Conservation (phyloP, 2,888 invertebrate genomes). For the Andrena bicolor region DNA sequence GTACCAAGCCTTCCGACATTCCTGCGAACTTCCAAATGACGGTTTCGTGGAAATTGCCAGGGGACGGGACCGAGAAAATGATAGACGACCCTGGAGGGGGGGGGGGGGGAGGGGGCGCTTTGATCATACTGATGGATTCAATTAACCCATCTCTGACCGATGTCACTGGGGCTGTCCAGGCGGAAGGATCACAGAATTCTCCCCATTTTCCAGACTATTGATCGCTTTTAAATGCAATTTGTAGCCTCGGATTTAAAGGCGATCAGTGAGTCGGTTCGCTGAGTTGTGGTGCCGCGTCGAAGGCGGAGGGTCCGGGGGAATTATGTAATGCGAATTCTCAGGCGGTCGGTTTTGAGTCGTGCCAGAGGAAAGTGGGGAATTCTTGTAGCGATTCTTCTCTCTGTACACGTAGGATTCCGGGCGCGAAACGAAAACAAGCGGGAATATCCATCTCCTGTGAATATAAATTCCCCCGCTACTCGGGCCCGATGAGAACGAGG, state of each 20-base stretch:
- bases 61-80: background rate
- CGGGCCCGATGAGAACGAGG: background rate
- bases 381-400: background rate
- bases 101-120: background rate
- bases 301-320: slow-evolving; percentile 18
- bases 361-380: background rate
- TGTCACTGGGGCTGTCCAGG: too few relatives aligned
- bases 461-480: slow-evolving; percentile 24
- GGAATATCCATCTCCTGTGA: slow-evolving; percentile 5
- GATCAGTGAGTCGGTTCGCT: too few relatives aligned
- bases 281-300: background rate
- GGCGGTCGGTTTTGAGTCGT: background rate
- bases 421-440: slow-evolving; percentile 20
- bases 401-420: background rate
- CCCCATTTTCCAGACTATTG: too few relatives aligned
- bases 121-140: background rate
- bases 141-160: background rate
- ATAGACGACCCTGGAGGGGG: background rate
- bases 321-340: slow-evolving; percentile 44
- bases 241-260: too few relatives aligned
- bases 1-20: background rate
- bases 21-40: background rate
- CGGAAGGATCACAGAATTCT: too few relatives aligned
- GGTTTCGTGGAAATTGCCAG: background rate
- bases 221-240: too few relatives aligned